Evolutionary conservation across 2,888 invertebrate species (phyloP).

Genomic region (Lysandra bellargus): DNA sequence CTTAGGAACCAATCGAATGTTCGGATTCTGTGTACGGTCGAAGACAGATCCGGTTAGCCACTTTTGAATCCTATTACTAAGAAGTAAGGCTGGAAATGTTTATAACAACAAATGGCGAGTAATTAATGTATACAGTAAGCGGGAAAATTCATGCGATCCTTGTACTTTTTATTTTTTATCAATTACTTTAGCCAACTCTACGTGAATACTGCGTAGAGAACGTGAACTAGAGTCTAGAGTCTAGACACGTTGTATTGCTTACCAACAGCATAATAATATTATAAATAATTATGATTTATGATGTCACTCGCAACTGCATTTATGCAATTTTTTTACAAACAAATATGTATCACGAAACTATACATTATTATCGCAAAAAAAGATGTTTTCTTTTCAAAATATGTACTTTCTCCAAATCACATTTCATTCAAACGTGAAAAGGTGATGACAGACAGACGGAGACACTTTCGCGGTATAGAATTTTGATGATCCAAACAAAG

Average conservation of each 20-base stretch:
- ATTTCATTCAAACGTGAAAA: background rate
- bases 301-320: no score
- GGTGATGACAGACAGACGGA: background rate
- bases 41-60: background rate
- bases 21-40: background rate
- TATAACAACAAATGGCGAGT: background rate
- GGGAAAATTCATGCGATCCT: conserved; percentile 8
- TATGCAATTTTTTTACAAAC: no score
- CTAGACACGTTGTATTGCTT: background rate
- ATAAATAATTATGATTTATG: background rate
- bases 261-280: background rate
- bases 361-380: no score
- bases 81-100: background rate
- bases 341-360: no score
- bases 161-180: conserved; percentile 6
- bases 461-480: no score
- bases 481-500: background rate
- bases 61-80: background rate
- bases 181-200: background rate
- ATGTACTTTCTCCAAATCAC: background rate
- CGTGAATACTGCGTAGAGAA: background rate
- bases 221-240: background rate
- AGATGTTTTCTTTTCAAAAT: background rate
- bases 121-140: background rate
- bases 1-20: background rate